Conservation (phyloP, 2,797 vertebrate species). For the Gymnodraco acuticeps region DNA sequence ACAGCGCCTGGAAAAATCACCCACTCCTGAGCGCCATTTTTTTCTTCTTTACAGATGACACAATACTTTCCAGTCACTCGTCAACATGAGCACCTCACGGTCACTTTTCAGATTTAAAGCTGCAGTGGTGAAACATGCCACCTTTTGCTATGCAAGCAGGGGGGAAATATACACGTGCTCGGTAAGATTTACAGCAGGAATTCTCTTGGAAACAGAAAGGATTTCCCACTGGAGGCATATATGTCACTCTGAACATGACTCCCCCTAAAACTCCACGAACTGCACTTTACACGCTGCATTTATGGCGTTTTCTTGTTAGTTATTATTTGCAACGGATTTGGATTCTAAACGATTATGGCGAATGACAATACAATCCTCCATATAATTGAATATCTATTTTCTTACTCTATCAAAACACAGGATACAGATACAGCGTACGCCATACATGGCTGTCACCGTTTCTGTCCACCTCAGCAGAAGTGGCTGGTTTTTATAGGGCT, state of each 20-base stretch:
- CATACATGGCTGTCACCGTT: constrained; percentile 65
- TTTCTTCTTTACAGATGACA: constrained; percentile 76
- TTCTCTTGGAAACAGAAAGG: constrained; percentile 40
- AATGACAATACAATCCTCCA: constrained; percentile 56
- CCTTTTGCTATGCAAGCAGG: constrained; percentile 47
- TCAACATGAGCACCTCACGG: constrained; percentile 71
- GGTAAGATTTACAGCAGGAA: constrained; percentile 52
- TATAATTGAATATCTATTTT: constrained; percentile 67
- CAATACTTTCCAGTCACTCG: constrained; percentile 78
- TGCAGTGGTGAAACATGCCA: constrained; percentile 60
- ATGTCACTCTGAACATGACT: constrained; percentile 37
- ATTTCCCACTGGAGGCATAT: constrained; percentile 54
- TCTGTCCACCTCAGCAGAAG: constrained; percentile 84
- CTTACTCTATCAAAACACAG: constrained; percentile 71
- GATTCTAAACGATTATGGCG: constrained; percentile 57
- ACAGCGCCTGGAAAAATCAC: constrained; percentile 78
- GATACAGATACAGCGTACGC: constrained; percentile 61
- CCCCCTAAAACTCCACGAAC: constrained; percentile 20
- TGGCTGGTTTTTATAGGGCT: constrained; percentile 75
- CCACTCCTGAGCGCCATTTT: constrained; percentile 58
- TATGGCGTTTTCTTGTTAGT: constrained; percentile 31
- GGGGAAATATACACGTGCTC: constrained; percentile 17
- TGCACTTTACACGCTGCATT: constrained; percentile 32
- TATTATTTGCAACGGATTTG: constrained; percentile 60
- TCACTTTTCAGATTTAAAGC: constrained; percentile 75